Evolutionary conservation across 1,140 invertebrate genomes (phyloP), one percentile per base, ranked within the genome.

Genomic region (Lasioglossum baleicum): DNA sequence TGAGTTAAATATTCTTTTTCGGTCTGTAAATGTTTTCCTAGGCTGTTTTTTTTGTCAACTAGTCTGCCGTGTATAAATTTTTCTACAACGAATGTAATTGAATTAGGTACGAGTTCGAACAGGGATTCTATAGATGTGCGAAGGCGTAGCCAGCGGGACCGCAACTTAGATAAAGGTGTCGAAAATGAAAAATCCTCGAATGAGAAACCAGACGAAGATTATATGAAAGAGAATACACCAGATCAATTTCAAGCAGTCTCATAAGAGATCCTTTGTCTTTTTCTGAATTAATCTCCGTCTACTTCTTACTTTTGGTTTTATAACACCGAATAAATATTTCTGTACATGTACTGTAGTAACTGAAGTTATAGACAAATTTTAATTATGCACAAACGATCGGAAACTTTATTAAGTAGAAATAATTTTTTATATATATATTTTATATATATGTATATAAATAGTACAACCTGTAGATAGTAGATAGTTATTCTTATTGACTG

Each of bases 51-150:
- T 58, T 63, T 65, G 17, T 42, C 6, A 65, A 65, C 20, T 40
- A 7, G 7, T 65, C 15, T 42, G 8, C 4, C 60, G 60, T 35
- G 22, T 63, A 31, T 15, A 35, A 35, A 63, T 31, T 35, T 63
- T 42, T 20, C 42, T 42, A 66, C 63, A 65, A 79, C 7, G 42
- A 11, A 69, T 69, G 53, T 83, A 67, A 42, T 48, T 84, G 56
- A 83, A 85, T 69, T 84, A 89, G 89, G 84, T 87, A 40, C 58
- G 67, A 90, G 77, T 66, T 83, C 87, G 13, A 89, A 87, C 58
- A 83, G 81, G 85, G 80, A 80, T 81, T 86, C 67, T n/a, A 74
- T 70, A 65, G 31, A 72, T 11, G 73, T 79, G 11, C 72, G 81
- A 26, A 71, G 72, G 35, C 13, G 60, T 40, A 51, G 70, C 66